Percentiles rank a stretch among this genome's conserved stretches.
phyloP scores from a whole-genome alignment of 2,888 invertebrate genomes.

The Orchesellides sinensis region DNA sequence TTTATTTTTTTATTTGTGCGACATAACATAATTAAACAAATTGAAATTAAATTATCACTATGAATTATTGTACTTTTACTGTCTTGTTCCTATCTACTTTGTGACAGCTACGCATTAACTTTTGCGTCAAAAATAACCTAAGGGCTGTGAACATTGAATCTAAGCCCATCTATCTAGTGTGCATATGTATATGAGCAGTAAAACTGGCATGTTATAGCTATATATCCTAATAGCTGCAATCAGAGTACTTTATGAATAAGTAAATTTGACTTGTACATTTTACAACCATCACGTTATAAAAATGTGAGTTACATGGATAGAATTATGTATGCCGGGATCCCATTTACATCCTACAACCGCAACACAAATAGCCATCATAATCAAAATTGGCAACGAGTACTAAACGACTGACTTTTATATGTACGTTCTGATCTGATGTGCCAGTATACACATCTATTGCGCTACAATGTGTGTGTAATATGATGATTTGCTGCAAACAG shows the following conservation, averaged over 20 bases:
- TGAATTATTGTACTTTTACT: conserved; percentile 53
- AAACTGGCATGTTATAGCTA: neutral
- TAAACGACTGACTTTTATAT: conserved; percentile 12
- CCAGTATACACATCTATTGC: too few relatives aligned
- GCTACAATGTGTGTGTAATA: conserved; percentile 30
- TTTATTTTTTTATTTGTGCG: too few relatives aligned
- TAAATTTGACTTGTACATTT: conserved; percentile 5
- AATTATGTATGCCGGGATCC: conserved; percentile 11
- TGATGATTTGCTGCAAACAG: conserved; percentile 59
- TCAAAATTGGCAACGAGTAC: conserved; percentile 63
- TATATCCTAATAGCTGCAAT: conserved; percentile 3
- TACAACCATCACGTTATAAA: too few relatives aligned
- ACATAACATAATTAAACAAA: conserved; percentile 37
- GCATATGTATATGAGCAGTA: neutral
- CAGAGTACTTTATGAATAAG: neutral
- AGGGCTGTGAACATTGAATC: neutral
- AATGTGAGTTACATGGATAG: neutral
- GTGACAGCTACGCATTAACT: conserved; percentile 64
- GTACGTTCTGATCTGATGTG: neutral
- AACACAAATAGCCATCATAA: conserved; percentile 63
- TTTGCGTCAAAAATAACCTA: conserved; percentile 37
- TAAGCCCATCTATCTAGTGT: neutral
- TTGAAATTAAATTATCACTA: conserved; percentile 64
- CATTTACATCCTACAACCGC: conserved; percentile 45
- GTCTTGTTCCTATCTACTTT: conserved; percentile 55